These are phyloP conservation scores for Coluber constrictor DNA, from an alignment of 2,797 vertebrate genomes.

Conservation along the genomic window DNA sequence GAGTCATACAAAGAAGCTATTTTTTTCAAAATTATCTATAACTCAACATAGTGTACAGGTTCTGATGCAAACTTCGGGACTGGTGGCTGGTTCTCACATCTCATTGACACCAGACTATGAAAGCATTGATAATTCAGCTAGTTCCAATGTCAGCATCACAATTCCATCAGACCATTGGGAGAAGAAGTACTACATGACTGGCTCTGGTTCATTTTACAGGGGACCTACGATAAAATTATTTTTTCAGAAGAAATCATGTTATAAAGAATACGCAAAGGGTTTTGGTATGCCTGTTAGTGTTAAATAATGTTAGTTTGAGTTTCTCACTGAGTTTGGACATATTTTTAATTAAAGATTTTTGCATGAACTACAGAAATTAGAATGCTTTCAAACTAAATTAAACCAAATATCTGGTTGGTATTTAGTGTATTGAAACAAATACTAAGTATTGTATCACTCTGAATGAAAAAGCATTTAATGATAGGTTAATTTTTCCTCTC, in stretches of 20 bases:
- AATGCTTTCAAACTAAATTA: neutral
- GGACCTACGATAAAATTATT: neutral
- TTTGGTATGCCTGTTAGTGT: neutral
- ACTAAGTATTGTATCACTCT: neutral
- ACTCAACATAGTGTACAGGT: neutral
- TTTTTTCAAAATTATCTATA: neutral
- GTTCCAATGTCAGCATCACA: neutral
- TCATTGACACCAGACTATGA: neutral
- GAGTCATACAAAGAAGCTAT: neutral
- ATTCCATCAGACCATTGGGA: neutral
- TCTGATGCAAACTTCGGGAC: neutral
- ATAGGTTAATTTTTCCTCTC: neutral
- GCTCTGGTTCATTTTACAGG: neutral
- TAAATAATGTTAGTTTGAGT: neutral
- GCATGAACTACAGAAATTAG: neutral
- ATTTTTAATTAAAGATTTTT: neutral
- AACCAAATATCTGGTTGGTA: neutral
- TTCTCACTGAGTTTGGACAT: neutral
- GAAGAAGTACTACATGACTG: neutral
- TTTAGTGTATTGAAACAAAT: neutral
- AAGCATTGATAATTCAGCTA: neutral
- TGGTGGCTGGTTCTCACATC: neutral
- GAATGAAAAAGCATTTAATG: neutral
- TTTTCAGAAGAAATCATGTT: neutral
- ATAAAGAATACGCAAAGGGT: neutral